Conservation (phyloP, 2,797 vertebrate genomes). For the Helarctos malayanus region DNA sequence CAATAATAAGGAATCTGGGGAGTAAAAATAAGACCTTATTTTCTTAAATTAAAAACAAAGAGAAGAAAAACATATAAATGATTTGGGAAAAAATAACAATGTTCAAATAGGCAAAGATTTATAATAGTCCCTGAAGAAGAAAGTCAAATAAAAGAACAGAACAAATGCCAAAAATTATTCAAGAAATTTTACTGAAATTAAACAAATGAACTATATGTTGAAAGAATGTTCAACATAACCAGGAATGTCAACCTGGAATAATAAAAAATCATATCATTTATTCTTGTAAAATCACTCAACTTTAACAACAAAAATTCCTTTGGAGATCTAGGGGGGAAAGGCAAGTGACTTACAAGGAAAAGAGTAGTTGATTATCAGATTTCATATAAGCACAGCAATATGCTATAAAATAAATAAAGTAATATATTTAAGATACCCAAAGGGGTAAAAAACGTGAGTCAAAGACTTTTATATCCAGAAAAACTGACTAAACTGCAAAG, state of each 20-base stretch:
- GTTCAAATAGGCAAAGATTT: not conserved
- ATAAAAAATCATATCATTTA: not conserved
- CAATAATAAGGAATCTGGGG: not conserved
- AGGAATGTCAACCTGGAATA: not conserved
- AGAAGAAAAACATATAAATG: not conserved
- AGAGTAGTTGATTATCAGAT: not conserved
- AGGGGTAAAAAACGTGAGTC: not conserved
- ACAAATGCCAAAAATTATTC: not conserved
- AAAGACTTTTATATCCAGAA: slow-evolving; percentile 2
- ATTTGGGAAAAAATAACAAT: slow-evolving; percentile 18
- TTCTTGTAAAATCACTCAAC: not conserved
- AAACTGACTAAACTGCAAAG: not conserved
- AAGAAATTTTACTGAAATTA: not conserved
- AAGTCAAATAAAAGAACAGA: not conserved
- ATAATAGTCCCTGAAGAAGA: not conserved
- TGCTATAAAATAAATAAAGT: slow-evolving; percentile 12
- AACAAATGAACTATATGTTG: not conserved
- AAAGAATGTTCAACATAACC: not conserved
- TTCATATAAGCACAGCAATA: not conserved
- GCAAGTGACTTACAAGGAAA: not conserved
- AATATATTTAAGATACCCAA: not conserved
- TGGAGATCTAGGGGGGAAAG: not conserved
- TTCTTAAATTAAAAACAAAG: slow-evolving; percentile 8
- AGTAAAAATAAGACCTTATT: not conserved
- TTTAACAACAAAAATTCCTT: not conserved